These are phyloP conservation scores for Tachycineta bicolor DNA, from an alignment of 2,113 vertebrate genomes.

Conservation along the genomic window DNA sequence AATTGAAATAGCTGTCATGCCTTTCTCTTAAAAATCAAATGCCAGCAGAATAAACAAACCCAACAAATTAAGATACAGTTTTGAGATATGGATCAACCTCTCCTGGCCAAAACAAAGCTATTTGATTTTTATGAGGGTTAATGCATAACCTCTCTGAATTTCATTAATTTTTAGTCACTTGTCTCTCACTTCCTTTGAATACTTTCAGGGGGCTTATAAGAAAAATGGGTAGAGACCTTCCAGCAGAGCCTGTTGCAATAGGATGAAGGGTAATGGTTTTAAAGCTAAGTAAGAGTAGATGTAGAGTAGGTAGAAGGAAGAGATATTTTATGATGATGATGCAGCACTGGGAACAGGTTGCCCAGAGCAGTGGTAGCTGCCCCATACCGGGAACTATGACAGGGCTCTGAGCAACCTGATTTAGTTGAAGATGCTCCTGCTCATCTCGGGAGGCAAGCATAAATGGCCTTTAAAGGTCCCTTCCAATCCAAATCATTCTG, in stretches of 20 bases:
- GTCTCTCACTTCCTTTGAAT: neutral
- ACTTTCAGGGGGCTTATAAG: neutral
- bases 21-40: neutral
- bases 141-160: neutral
- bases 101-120: neutral
- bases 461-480: neutral
- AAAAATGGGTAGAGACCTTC: neutral
- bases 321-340: neutral
- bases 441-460: neutral
- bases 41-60: neutral
- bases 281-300: neutral
- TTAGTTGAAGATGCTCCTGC: neutral
- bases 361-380: neutral
- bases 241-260: neutral
- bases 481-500: neutral
- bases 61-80: neutral
- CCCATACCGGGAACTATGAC: neutral
- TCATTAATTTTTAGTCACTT: neutral
- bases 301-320: neutral
- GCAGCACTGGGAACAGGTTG: neutral
- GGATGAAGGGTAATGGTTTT: neutral
- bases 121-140: slow-evolving; percentile 25
- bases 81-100: neutral
- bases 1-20: neutral
- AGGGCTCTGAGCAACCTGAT: neutral